Base-by-base conservation (phyloP, 2,797 vertebrate species). In the Phataginus tricuspis region DNA sequence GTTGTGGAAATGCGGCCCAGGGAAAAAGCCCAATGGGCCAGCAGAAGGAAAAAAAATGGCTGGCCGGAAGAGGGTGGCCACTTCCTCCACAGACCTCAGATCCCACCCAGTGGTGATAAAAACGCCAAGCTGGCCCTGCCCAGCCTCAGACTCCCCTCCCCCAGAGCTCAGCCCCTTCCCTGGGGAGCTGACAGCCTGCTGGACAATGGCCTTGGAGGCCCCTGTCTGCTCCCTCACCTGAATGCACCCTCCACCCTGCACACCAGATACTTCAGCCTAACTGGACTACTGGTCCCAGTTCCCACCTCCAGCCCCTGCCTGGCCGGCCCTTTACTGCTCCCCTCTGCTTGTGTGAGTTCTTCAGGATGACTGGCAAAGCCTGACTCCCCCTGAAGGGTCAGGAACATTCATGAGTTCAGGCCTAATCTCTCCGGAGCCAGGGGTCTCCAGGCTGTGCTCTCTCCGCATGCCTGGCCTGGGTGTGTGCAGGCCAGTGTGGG, bases 11-110 rank as follows among this genome's bases (percentile, higher is more conserved):
- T 79, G 94, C 71, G 79, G 97, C 94, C 95, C 94, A 55, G 79
- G 96, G 95, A 0, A n/a, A 96, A 95, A 95, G 90, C 92, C 96
- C 96, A 85, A 57, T 71, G 88, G 97, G 96, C 96, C 93, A 96
- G 31, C 0, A 0, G 83, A 90, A 97, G 97, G 95, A 96, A 97
- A 98, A 95, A 80, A 96, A 98, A 97, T 53, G 89, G 96, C 91
- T 84, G 39, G 90, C 85, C 98, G 97, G 98, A 98, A 98, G 96
- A 97, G 97, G 97, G 97, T 55, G 91, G 98, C 98, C 7, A 63
- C 87, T 98, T 98, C 98, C 98, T 98, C 90, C 91, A 68, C 94
- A 97, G 96, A 98, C 94, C 91, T 97, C 86, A 92, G 91, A 93
- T 95, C 90, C 95, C 96, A 97, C 97, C 96, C 97, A 95, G 83